phyloP scores from a whole-genome alignment of 2,888 invertebrate species.

The Chaetogeoica ovagalla region DNA sequence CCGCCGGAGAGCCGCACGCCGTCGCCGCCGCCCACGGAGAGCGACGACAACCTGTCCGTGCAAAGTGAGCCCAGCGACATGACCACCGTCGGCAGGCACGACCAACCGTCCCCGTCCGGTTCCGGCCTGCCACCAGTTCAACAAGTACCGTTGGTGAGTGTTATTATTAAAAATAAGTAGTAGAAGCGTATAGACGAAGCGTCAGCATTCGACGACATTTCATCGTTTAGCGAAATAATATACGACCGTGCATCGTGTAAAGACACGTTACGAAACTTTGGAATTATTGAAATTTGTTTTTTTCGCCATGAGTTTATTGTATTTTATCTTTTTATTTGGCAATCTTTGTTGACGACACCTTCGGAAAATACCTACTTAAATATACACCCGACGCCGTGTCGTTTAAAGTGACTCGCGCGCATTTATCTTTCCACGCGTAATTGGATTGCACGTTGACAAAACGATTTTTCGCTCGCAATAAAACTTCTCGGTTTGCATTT shows the following conservation, averaged over 20 bases:
- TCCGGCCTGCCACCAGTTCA: slow-evolving; percentile 84
- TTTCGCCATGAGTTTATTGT: too few relatives aligned
- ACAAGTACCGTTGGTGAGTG: slow-evolving; percentile 81
- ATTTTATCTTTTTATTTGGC: too few relatives aligned
- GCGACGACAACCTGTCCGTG: slow-evolving; percentile 58
- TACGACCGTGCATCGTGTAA: too few relatives aligned
- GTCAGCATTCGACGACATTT: too few relatives aligned
- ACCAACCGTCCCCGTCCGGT: slow-evolving; percentile 63
- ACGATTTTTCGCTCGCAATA: not conserved
- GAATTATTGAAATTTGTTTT: too few relatives aligned
- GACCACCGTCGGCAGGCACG: slow-evolving; percentile 58
- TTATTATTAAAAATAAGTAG: not conserved
- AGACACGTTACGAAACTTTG: too few relatives aligned
- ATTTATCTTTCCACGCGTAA: slow-evolving; percentile 10
- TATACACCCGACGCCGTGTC: not conserved
- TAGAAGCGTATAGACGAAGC: too few relatives aligned
- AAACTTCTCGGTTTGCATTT: slow-evolving; percentile 17
- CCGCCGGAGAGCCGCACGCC: slow-evolving; percentile 51
- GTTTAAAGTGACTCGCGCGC: slow-evolving; percentile 8
- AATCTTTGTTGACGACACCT: too few relatives aligned
- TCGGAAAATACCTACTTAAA: not conserved
- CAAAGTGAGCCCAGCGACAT: slow-evolving; percentile 65
- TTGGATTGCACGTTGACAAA: slow-evolving; percentile 36
- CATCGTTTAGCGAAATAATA: too few relatives aligned
- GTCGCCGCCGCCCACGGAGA: slow-evolving; percentile 54